Conservation (phyloP, 2,888 invertebrate genomes). For the Plebejus argus region DNA sequence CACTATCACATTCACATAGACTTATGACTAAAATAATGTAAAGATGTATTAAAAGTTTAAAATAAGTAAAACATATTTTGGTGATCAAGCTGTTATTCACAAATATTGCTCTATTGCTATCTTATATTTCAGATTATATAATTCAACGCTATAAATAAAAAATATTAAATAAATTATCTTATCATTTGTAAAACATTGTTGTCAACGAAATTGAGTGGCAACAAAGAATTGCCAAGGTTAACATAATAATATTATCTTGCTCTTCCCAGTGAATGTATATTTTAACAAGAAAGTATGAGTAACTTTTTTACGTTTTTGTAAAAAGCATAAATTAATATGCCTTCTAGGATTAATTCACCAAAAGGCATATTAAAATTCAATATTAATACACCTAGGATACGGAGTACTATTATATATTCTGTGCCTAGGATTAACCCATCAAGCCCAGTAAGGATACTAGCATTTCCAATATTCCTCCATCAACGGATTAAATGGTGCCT, state of each 20-base stretch:
- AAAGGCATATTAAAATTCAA: no score
- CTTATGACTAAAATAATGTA: neutral
- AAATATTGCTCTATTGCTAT: neutral
- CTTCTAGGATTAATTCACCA: no score
- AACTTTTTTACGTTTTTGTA: neutral
- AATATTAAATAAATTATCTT: constrained; percentile 12
- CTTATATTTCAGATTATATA: neutral
- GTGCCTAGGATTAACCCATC: no score
- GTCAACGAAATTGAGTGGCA: neutral
- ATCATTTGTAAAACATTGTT: constrained; percentile 25
- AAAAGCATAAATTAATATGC: no score
- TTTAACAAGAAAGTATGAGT: neutral
- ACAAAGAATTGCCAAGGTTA: neutral
- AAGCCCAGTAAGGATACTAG: no score
- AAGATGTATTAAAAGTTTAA: neutral
- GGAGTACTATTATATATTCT: no score
- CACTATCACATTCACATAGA: no score
- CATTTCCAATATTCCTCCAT: no score
- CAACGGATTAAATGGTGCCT: no score
- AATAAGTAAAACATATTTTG: neutral
- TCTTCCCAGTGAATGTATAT: neutral
- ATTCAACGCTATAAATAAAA: constrained; percentile 11
- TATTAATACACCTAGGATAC: no score
- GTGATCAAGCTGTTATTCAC: neutral
- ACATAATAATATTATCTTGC: neutral